phyloP scores from a whole-genome alignment of 1,140 invertebrate species.

The Aphidius gifuensis region DNA sequence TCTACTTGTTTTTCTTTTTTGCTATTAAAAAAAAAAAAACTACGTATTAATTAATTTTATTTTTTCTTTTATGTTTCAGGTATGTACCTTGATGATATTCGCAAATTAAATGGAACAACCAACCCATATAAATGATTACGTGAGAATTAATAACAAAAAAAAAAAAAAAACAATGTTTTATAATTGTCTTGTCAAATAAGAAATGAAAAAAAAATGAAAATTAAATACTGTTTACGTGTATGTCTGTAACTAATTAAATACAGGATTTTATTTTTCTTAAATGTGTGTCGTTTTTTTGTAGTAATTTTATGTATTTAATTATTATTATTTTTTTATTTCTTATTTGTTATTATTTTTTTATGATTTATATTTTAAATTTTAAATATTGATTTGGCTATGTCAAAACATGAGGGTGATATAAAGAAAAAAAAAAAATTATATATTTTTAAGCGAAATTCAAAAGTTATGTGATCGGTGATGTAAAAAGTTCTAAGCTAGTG shows the following conservation, averaged over 20 bases:
- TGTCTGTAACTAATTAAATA: not conserved
- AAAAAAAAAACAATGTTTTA: not conserved
- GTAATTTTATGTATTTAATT: conserved; percentile 6
- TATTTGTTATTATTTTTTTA: not conserved
- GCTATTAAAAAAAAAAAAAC: not conserved
- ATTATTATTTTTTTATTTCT: conserved; percentile 6
- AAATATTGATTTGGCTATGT: not conserved
- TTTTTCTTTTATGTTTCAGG: conserved; percentile 20
- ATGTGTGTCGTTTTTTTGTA: conserved; percentile 6
- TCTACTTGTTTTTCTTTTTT: not conserved
- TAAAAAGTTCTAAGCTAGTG: conserved; percentile 6
- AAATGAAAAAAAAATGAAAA: conserved; percentile 14
- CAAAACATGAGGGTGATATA: too few relatives aligned
- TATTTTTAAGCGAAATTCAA: not conserved
- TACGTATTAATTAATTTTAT: not conserved
- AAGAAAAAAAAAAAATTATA: not conserved
- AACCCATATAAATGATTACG: not conserved
- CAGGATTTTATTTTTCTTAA: conserved; percentile 8
- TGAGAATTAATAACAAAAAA: conserved; percentile 8
- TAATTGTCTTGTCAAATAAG: not conserved
- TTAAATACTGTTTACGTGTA: conserved; percentile 6
- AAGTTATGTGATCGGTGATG: conserved; percentile 9
- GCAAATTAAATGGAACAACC: not conserved
- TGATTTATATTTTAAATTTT: not conserved
- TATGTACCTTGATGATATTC: conserved; percentile 11